Base-by-base conservation (phyloP, 2,888 invertebrate genomes). In the Hemithea aestivaria region DNA sequence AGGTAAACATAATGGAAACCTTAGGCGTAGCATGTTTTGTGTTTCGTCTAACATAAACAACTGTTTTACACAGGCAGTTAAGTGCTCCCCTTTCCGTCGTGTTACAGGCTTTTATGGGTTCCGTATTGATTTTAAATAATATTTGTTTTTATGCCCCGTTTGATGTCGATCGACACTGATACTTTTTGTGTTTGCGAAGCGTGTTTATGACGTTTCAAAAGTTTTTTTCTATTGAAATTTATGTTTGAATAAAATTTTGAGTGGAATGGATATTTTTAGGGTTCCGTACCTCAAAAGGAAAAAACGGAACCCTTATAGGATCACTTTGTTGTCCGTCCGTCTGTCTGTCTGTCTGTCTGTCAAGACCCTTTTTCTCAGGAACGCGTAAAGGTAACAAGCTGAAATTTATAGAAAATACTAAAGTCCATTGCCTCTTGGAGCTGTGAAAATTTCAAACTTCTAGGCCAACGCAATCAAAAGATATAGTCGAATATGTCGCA, bases 111-210 rank as follows among this genome's bases (percentile, higher is more conserved):
- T 47, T 44, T 43, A 33, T 40, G 36, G 39, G 40, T 51, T 48
- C 35, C 23, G 58, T 58, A 53, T 51, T 54, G 52, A 53, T 53
- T 57, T 56, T 47, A 44, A 44, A 39, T 44, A 44, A 45, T 48
- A 51, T 45, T 43, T 48, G 44, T 37, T 48, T 46, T 38, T 45
- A 41, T 28, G 33, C 25, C 37, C 26, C 31, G 35, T 26, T 30
- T 30, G 29, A 37, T 35, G 34, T 16, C 24, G 10, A 20, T 16
- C 28, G 26, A 37, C 35, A 33, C 11, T 28, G 27, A 31, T 37
- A 21, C 28, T 7, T 20, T 35, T 31, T 29, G 26, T 27, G 31
- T 28, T 23, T 35, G 29, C 26, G 33, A 39, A 43, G 31, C 35
- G 43, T 43, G 38, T 38, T 38, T 43, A 36, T 16, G 16, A 16